Conservation (phyloP, 2,888 invertebrate genomes). For the Tenodera sinensis region DNA sequence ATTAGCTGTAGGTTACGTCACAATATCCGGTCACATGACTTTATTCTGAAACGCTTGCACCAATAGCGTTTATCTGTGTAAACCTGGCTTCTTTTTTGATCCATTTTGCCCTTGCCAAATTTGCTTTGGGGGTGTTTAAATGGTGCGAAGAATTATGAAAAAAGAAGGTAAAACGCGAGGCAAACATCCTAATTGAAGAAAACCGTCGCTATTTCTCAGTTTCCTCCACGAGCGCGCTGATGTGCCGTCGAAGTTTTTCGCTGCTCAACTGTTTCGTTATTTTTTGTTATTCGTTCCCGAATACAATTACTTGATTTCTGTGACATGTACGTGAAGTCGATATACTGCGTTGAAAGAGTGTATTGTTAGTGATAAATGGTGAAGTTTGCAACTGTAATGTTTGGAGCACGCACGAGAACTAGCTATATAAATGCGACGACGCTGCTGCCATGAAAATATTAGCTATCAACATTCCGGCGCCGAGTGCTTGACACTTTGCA, state of each 20-base stretch:
- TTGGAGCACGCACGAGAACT: background rate
- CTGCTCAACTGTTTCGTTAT: constrained; percentile 20
- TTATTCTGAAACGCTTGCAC: background rate
- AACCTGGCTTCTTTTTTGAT: constrained; percentile 16
- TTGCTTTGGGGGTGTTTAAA: constrained; percentile 24
- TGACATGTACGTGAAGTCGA: background rate
- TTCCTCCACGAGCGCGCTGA: constrained; percentile 25
- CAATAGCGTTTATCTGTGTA: constrained; percentile 11
- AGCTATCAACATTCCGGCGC: constrained; percentile 12
- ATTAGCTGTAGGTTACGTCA: constrained; percentile 2
- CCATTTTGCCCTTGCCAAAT: constrained; percentile 21
- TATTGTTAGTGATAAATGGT: background rate
- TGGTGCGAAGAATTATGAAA: constrained; percentile 16
- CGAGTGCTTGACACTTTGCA: constrained; percentile 1
- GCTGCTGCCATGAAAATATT: constrained; percentile 16
- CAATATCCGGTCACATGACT: constrained; percentile 13
- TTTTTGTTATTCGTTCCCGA: background rate
- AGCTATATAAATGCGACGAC: constrained; percentile 1
- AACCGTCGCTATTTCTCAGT: constrained; percentile 5
- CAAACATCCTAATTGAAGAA: constrained; percentile 5
- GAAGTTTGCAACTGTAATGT: background rate
- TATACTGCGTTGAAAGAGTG: background rate
- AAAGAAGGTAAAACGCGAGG: constrained; percentile 3
- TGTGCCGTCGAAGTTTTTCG: constrained; percentile 17
- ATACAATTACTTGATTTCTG: constrained; percentile 3